Evolutionary conservation across 2,113 vertebrate genomes (phyloP).

Genomic region (Cnemophilus loriae): DNA sequence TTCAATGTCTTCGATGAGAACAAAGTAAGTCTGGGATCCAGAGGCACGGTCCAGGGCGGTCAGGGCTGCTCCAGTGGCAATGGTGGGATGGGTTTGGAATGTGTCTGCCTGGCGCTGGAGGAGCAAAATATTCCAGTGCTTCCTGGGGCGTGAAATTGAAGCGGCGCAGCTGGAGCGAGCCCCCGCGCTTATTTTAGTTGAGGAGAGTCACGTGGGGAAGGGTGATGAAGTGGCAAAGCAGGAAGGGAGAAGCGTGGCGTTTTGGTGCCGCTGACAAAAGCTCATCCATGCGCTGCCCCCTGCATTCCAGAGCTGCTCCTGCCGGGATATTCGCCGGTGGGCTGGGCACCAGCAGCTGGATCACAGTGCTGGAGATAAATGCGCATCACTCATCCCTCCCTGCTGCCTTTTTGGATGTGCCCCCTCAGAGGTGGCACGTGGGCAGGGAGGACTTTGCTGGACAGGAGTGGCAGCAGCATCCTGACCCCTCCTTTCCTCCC

Average conservation of each 20-base stretch:
- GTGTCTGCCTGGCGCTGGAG: accelerated
- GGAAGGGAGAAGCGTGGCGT: not conserved
- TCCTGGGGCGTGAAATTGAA: not conserved
- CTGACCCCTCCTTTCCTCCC: not conserved
- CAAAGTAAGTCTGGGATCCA: slow-evolving; percentile 73
- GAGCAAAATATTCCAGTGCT: not conserved
- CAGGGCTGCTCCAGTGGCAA: accelerated
- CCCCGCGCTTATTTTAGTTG: not conserved
- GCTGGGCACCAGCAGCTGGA: not conserved
- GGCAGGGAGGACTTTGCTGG: not conserved
- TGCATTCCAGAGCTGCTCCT: not conserved
- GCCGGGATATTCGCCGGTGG: accelerated
- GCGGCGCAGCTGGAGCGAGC: not conserved
- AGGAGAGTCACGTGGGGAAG: not conserved
- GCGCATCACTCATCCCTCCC: not conserved
- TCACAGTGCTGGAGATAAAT: not conserved
- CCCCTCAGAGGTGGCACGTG: accelerated
- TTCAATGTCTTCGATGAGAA: slow-evolving; percentile 98
- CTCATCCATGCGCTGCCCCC: accelerated
- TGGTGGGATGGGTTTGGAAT: not conserved
- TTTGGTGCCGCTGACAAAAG: not conserved
- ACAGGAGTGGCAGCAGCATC: not conserved
- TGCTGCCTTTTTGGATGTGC: accelerated
- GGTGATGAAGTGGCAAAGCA: not conserved
- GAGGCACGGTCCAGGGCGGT: accelerated